These are phyloP conservation scores for Heptranchias perlo DNA, from an alignment of 2,113 vertebrate species.

Conservation along the genomic window DNA sequence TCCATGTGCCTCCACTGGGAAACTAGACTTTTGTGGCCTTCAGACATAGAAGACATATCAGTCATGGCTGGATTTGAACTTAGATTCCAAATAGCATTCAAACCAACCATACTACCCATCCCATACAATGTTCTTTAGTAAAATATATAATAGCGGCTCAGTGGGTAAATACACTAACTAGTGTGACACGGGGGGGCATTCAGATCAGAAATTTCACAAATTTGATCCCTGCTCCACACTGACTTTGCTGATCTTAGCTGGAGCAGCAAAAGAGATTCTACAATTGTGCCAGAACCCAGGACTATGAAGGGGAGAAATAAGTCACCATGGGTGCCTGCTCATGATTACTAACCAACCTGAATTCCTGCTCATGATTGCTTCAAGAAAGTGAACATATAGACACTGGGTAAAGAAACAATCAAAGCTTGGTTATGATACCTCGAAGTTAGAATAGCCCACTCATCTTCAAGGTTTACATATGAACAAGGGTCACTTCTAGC, in stretches of 20 bases:
- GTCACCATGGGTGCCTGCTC: not conserved
- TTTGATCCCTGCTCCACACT: not conserved
- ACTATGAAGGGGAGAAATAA: too few relatives aligned
- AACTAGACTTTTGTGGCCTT: not conserved
- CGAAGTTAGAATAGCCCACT: not conserved
- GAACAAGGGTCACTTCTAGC: not conserved
- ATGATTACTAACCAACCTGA: not conserved
- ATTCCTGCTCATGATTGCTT: not conserved
- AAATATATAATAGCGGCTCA: not conserved
- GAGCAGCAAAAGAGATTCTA: not conserved
- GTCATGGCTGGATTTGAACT: not conserved
- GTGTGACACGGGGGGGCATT: not conserved
- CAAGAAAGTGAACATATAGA: not conserved
- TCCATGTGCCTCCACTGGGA: too few relatives aligned
- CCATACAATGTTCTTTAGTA: not conserved
- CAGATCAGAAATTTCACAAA: not conserved
- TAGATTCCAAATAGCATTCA: not conserved
- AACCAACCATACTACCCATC: not conserved
- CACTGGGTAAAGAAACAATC: not conserved
- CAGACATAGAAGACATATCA: not conserved
- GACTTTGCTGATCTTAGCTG: not conserved
- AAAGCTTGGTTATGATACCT: not conserved
- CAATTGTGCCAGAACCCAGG: not conserved
- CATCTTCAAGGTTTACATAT: not conserved
- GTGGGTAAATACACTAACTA: not conserved